These are phyloP conservation scores for Entelurus aequoreus DNA, from an alignment of 2,113 vertebrate genomes.

Conservation along the genomic window DNA sequence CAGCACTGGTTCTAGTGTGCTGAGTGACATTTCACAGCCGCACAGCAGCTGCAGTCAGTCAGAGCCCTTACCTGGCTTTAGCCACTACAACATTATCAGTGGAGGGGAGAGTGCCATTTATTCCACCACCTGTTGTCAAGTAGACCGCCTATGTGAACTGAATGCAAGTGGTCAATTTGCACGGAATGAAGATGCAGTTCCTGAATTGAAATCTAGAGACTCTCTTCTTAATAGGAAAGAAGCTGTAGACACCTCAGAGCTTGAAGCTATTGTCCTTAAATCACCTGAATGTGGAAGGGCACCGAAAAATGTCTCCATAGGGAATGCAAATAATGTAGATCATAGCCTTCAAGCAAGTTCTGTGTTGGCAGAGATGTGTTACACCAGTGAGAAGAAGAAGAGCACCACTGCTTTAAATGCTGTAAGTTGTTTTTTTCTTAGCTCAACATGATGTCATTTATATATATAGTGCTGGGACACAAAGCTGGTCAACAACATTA, in stretches of 20 bases:
- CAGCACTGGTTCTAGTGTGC: conserved; percentile 58
- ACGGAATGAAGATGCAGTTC: conserved; percentile 15
- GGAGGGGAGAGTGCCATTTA: conserved; percentile 6
- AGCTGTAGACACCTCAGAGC: conserved; percentile 37
- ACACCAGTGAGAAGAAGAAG: conserved; percentile 69
- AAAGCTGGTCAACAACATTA: background rate
- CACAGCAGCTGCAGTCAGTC: conserved; percentile 57
- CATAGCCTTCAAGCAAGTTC: conserved; percentile 10
- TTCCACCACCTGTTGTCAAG: conserved; percentile 15
- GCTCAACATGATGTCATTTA: background rate
- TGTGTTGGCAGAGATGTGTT: conserved; percentile 43
- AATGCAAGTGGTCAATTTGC: conserved; percentile 10
- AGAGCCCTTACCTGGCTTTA: conserved; percentile 34
- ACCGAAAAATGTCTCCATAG: conserved; percentile 21
- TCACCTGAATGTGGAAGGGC: conserved; percentile 21
- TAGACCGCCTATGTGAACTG: conserved; percentile 22
- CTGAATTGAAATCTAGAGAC: conserved; percentile 29
- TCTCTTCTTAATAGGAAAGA: conserved; percentile 12
- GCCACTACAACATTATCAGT: conserved; percentile 24
- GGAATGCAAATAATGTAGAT: conserved; percentile 15
- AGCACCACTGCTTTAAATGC: conserved; percentile 81
- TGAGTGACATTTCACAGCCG: conserved; percentile 56
- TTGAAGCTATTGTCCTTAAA: conserved; percentile 45
- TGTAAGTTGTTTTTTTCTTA: conserved; percentile 72
- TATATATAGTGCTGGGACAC: background rate